phyloP scores from a whole-genome alignment of 2,797 vertebrate species.

The Amphiprion clarkii region DNA sequence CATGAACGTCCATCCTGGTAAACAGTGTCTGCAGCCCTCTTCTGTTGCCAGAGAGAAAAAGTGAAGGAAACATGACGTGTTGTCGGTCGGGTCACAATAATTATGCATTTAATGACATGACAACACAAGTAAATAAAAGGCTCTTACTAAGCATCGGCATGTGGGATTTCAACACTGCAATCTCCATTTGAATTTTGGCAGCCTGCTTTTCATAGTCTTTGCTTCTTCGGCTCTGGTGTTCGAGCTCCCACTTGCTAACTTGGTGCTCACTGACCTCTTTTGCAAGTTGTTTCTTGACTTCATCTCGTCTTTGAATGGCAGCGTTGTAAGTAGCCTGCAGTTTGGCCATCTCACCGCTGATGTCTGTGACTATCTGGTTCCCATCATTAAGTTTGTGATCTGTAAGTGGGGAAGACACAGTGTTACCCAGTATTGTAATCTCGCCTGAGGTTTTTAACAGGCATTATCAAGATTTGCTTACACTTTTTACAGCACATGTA shows the following conservation, averaged over 20 bases:
- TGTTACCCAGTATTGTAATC: not conserved
- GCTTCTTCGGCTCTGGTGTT: slow-evolving; percentile 45
- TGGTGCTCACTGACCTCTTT: slow-evolving; percentile 29
- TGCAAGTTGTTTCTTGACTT: slow-evolving; percentile 57
- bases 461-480: not conserved
- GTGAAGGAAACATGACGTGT: slow-evolving; percentile 1
- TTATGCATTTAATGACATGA: not conserved
- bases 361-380: slow-evolving; percentile 46
- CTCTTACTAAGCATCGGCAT: slow-evolving; percentile 67
- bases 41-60: slow-evolving; percentile 54
- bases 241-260: slow-evolving; percentile 62
- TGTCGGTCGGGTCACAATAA: not conserved
- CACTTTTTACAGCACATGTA: not conserved
- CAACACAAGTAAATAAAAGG: not conserved
- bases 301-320: slow-evolving; percentile 31
- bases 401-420: slow-evolving; percentile 37
- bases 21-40: slow-evolving; percentile 77
- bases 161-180: slow-evolving; percentile 56
- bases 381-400: slow-evolving; percentile 62
- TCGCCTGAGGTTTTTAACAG: not conserved
- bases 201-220: slow-evolving; percentile 32
- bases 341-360: slow-evolving; percentile 62
- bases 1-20: slow-evolving; percentile 72
- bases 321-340: slow-evolving; percentile 58
- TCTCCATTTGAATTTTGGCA: slow-evolving; percentile 35